Base-by-base conservation (phyloP, 2,888 invertebrate genomes). In the Acleris laterana region DNA sequence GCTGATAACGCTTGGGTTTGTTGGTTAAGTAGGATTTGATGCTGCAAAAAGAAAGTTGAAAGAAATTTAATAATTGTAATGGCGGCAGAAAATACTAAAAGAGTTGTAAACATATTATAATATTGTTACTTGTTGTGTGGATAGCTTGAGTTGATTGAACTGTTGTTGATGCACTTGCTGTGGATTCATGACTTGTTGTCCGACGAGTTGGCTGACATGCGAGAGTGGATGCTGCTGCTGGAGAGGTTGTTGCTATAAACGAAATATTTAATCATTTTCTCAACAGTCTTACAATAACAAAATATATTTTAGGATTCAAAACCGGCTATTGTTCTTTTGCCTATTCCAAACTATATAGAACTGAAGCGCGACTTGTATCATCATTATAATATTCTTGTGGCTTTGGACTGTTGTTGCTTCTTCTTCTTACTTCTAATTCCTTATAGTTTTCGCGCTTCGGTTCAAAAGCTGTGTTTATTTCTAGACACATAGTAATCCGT, bases 101-200 rank as follows among this genome's bases (percentile, higher is more conserved):
- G 32, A 32, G 55, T 25, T 19, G 58, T 4, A 56, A 44, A 53
- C 9, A 9, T 38, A 42, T 28, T 20, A 52, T 19, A 42, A 19
- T 11, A 16, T 7, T 19, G 19, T 48, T 80, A 90, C 92, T 81
- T 88, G 87, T 76, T 90, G 90, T 42, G 84, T 74, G 53, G 89
- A 69, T 53, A 91, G 80, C 77, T 91, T 91, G 19, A 90, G 77
- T 73, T 90, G 90, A 69, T 85, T 88, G 52, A 89, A 62, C 70
- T 85, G 85, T 65, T 79, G 72, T 63, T 69, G 62, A 13, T 70
- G 72, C 22, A 80, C 73, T 61, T 78, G 79, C 46, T 77, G 79
- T 44, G 77, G 84, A 70, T 82, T 65, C 22, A 64, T 85, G 44
- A 80, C 78, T 72, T 85, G 85, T 59, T 90, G 90, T 49, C 78